Conservation (phyloP, 2,888 invertebrate genomes). For the Syritta pipiens region DNA sequence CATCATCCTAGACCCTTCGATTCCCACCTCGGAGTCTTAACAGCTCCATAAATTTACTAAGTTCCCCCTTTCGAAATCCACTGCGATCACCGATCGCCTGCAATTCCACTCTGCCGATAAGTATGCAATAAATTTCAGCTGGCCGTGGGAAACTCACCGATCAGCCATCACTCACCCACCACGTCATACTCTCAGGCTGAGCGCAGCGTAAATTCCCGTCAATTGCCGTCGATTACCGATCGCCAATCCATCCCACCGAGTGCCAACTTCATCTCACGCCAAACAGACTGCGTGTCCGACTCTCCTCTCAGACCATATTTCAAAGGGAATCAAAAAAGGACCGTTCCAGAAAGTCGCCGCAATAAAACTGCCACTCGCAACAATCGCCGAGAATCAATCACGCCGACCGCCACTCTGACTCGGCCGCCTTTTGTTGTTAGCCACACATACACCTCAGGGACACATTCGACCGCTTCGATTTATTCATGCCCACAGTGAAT, state of each 20-base stretch:
- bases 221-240: too few relatives aligned
- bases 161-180: background rate
- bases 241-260: too few relatives aligned
- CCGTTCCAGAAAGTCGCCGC: conserved; percentile 20
- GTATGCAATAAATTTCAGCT: conserved; percentile 42
- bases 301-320: conserved; percentile 14
- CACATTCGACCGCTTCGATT: conserved; percentile 37
- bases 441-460: conserved; percentile 63
- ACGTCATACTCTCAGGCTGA: conserved; percentile 31
- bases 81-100: background rate
- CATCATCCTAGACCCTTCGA: too few relatives aligned
- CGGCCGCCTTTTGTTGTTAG: conserved; percentile 43
- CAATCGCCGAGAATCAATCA: conserved; percentile 55
- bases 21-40: too few relatives aligned
- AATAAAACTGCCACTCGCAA: conserved; percentile 64
- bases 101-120: background rate
- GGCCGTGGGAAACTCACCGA: background rate
- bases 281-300: too few relatives aligned
- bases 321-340: conserved; percentile 55
- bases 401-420: conserved; percentile 9
- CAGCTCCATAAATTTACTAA: too few relatives aligned
- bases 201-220: background rate
- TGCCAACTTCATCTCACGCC: background rate
- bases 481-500: conserved; percentile 55
- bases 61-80: background rate